phyloP scores from a whole-genome alignment of 2,888 invertebrate genomes.

The Apocheima hispidaria region DNA sequence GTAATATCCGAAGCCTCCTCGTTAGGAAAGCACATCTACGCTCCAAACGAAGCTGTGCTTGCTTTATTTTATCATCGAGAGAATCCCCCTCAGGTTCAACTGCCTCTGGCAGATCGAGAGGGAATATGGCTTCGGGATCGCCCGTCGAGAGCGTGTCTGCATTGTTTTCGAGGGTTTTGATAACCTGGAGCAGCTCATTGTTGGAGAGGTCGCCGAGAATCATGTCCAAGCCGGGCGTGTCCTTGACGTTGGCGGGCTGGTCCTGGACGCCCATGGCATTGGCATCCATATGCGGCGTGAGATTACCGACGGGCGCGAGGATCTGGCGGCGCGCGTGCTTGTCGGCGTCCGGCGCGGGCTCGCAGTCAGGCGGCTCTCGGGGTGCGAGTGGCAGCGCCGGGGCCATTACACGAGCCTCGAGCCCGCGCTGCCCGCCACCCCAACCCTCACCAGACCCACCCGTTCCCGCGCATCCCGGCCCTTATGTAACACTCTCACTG shows the following conservation, averaged over 20 bases:
- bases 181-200: conserved; percentile 90
- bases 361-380: conserved; percentile 67
- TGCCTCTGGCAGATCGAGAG: conserved; percentile 79
- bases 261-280: conserved; percentile 86
- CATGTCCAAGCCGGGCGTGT: conserved; percentile 88
- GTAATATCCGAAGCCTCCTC: conserved; percentile 91
- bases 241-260: conserved; percentile 84
- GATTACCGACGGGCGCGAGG: conserved; percentile 83
- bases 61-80: conserved; percentile 83
- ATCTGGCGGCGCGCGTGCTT: conserved; percentile 73
- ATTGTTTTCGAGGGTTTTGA: conserved; percentile 89
- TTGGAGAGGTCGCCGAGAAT: conserved; percentile 87
- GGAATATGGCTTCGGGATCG: conserved; percentile 82
- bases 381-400: conserved; percentile 94
- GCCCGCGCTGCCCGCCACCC: conserved; percentile 69
- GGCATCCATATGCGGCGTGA: conserved; percentile 82
- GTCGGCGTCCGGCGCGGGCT: conserved; percentile 61
- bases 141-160: conserved; percentile 74
- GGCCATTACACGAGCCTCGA: conserved; percentile 93
- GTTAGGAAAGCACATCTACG: conserved; percentile 90
- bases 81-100: conserved; percentile 83
- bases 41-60: conserved; percentile 87
- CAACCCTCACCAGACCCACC: conserved; percentile 75
- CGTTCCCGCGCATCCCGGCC: conserved; percentile 67
- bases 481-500: conserved; percentile 75